phyloP scores from a whole-genome alignment of 1,140 invertebrate genomes.

The Tetramorium parvispinum region DNA sequence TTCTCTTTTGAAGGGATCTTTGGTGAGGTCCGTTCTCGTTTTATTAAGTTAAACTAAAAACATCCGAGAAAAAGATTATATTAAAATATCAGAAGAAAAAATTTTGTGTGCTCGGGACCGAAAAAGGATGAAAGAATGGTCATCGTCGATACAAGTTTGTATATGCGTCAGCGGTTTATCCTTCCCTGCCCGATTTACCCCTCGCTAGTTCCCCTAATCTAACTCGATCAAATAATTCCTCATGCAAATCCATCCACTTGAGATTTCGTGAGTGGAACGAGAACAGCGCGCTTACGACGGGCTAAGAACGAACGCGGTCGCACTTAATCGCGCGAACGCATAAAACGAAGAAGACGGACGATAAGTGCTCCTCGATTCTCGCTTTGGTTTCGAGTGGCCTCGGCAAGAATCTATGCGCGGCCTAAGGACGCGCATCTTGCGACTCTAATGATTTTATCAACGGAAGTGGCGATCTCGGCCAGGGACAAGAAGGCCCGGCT shows the following conservation, averaged over 20 bases:
- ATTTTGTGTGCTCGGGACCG: too few species aligned
- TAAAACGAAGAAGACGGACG: constrained; percentile 40
- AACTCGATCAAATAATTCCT: constrained; percentile 12
- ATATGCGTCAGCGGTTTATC: constrained; percentile 15
- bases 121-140: background rate
- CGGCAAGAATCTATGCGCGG: constrained; percentile 7
- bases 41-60: background rate
- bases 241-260: constrained; percentile 34
- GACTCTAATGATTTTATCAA: constrained; percentile 25
- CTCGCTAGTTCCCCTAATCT: constrained; percentile 12
- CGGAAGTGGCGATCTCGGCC: background rate
- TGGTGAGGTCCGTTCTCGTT: background rate
- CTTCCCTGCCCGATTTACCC: constrained; percentile 6
- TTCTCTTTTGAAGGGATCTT: background rate
- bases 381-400: constrained; percentile 46
- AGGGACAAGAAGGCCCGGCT: background rate
- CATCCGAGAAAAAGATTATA: background rate
- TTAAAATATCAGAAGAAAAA: background rate
- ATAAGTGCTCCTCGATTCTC: constrained; percentile 46
- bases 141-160: background rate
- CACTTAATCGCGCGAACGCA: constrained; percentile 32
- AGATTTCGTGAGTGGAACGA: constrained; percentile 44
- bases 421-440: background rate
- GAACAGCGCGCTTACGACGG: constrained; percentile 11
- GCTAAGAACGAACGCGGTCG: background rate